These are phyloP conservation scores for Meandrina meandrites DNA, from an alignment of 92 coral and sea anemone species.

Conservation along the genomic window DNA sequence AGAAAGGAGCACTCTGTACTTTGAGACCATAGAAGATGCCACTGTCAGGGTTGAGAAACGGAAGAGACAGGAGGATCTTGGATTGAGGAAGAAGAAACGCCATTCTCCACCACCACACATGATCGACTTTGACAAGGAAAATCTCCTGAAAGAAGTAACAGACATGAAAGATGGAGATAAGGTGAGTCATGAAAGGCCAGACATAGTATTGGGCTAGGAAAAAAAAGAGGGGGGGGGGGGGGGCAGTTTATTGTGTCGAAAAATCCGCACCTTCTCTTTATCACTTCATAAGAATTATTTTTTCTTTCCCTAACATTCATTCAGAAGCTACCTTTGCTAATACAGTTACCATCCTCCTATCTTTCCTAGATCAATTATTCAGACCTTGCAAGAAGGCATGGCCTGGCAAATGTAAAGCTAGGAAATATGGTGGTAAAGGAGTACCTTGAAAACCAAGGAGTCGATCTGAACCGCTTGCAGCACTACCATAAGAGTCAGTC, in stretches of 20 bases:
- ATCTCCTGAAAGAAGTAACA: constrained; percentile 32
- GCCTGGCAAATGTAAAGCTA: constrained; percentile 16
- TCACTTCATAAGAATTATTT: no score
- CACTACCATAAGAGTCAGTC: no score
- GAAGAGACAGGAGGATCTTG: neutral
- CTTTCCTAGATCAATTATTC: constrained; percentile 29
- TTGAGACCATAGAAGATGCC: constrained; percentile 3
- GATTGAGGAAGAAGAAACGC: constrained; percentile 5
- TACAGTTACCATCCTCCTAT: neutral
- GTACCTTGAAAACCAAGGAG: constrained; percentile 28
- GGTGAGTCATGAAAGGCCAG: no score
- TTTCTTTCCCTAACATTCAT: no score
- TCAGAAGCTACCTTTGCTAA: neutral
- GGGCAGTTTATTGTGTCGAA: no score
- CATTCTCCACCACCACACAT: constrained; percentile 16
- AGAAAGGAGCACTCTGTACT: constrained; percentile 15
- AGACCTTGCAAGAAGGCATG: constrained; percentile 51
- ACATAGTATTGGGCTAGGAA: no score
- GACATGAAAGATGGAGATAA: constrained; percentile 19
- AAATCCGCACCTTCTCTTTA: no score
- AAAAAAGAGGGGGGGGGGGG: no score
- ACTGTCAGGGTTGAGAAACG: neutral
- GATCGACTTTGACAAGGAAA: constrained; percentile 25
- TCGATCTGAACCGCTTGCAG: no score
- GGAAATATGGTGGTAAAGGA: constrained; percentile 48